Conservation (phyloP, 2,797 vertebrate species). For the Gambelia wislizenii region DNA sequence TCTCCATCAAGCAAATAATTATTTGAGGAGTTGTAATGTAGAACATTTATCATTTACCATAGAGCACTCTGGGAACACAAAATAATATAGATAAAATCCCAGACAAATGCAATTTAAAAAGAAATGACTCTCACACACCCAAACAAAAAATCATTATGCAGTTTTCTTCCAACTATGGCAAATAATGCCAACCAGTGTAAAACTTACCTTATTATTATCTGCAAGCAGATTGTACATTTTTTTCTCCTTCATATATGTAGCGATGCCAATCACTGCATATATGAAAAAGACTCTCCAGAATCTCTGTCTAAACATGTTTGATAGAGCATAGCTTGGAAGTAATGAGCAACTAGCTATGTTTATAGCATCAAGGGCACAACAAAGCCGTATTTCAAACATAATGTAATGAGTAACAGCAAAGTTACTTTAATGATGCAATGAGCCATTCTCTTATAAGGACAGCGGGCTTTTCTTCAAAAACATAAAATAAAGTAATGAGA, state of each 20-base stretch:
- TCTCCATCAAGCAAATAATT: neutral
- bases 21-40: neutral
- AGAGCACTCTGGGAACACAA: neutral
- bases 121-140: neutral
- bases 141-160: no score
- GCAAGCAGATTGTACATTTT: neutral
- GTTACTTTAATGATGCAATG: no score
- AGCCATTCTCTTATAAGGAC: no score
- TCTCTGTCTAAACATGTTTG: neutral
- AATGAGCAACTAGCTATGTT: no score
- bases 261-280: neutral
- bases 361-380: no score
- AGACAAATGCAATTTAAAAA: neutral
- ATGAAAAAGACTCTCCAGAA: neutral
- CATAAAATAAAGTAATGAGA: no score
- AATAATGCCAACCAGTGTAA: neutral
- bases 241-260: no score
- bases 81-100: neutral
- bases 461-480: no score
- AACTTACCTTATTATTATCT: neutral
- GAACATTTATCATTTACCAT: neutral
- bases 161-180: neutral
- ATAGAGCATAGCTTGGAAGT: no score
- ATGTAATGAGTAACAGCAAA: no score
- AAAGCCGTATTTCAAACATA: no score